Base-by-base conservation (phyloP, 2,113 vertebrate species). In the Pituophis catenifer region DNA sequence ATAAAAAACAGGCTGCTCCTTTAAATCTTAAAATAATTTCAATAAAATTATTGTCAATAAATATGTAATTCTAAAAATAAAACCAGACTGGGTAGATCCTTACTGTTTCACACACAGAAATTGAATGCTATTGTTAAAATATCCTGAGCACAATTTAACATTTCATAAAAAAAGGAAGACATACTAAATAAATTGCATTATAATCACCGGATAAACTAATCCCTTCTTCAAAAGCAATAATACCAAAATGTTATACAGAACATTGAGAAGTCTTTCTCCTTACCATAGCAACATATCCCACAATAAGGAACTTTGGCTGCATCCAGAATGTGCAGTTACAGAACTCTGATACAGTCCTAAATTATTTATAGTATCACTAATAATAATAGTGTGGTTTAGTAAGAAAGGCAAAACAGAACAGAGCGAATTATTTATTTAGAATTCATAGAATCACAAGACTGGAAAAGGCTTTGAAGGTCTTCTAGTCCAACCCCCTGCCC, bases 221-320 rank as follows among this genome's bases (percentile, higher is more conserved):
- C 53, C 6, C 29, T 1, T 90, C 50, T 21, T 54, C 75, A 6
- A 50, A 29, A 88, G 59, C 38, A 29, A 52, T 17, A 0, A 17
- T 10, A 2, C 5, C 9, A 8, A 26, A 85, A 53, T 58, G 26
- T 12, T 0, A 0, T 0, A 91, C n/a, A 26, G 50, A n/a, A 52
- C 26, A 55, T 11, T 54, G 7, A 85, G n/a, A 57, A 29, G 6
- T 9, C n/a, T 58, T 10, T 17, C 4, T 2, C 1, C 21, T 26
- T 12, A 19, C n/a, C 90, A 87, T 58, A 5, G 53, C 3, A 26
- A 44, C 7, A 15, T 44, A 48, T 5, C 65, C 55, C 1, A 3
- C 29, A 65, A n/a, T 2, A 52, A 55, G 48, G 0, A 4, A 19
- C 1, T 48, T 9, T 85, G 91, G 0, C 8, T 85, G 11, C 48